These are phyloP conservation scores for Barbus barbus DNA, from an alignment of 2,113 vertebrate genomes.

Conservation along the genomic window DNA sequence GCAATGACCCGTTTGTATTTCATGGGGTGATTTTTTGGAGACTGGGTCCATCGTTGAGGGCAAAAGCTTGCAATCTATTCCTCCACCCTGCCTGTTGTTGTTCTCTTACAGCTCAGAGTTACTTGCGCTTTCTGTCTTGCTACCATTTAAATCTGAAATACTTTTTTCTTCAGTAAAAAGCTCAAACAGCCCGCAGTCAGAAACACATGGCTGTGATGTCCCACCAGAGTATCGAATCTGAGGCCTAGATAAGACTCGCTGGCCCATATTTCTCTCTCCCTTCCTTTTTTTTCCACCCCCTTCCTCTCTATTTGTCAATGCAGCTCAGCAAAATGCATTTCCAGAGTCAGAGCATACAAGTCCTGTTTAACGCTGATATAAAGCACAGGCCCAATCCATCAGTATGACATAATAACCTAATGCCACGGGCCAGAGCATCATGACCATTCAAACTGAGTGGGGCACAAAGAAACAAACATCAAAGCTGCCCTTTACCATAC, in stretches of 20 bases:
- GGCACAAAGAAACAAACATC: neutral
- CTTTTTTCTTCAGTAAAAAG: slow-evolving; percentile 51
- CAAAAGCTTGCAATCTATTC: slow-evolving; percentile 22
- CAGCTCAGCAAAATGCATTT: slow-evolving; percentile 31
- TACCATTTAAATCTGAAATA: slow-evolving; percentile 57
- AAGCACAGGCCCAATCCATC: slow-evolving; percentile 21
- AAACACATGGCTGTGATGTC: slow-evolving; percentile 30
- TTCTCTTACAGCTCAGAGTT: neutral
- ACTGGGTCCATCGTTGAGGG: neutral
- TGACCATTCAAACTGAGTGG: neutral
- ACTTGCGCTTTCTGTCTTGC: slow-evolving; percentile 40
- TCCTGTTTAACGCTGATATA: slow-evolving; percentile 26
- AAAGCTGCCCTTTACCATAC: neutral
- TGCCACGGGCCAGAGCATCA: neutral
- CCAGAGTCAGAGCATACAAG: slow-evolving; percentile 11
- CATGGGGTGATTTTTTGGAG: neutral
- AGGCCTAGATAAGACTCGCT: slow-evolving; percentile 56
- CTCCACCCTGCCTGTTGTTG: neutral
- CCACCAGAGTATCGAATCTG: slow-evolving; percentile 48
- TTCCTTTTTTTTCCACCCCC: slow-evolving; percentile 3
- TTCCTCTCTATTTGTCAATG: slow-evolving; percentile 20
- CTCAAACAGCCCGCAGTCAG: slow-evolving; percentile 39
- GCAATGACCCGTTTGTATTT: neutral
- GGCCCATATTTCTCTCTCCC: slow-evolving; percentile 33
- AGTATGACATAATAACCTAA: slow-evolving; percentile 27